Evolutionary conservation across 2,113 vertebrate genomes (phyloP).

Genomic region (Oriolus oriolus): DNA sequence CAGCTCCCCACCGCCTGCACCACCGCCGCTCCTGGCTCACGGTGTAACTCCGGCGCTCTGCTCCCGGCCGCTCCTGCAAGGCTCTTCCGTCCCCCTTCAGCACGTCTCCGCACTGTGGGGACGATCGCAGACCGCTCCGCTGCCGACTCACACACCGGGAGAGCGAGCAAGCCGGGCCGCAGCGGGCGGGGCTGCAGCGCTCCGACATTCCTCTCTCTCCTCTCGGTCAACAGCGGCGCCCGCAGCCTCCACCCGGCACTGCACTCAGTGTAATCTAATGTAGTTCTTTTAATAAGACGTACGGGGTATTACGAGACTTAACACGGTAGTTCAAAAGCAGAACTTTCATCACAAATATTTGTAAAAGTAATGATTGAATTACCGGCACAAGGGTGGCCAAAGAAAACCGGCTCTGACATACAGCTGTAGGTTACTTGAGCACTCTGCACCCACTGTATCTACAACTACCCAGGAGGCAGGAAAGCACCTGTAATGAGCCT

Average conservation of each 20-base stretch:
- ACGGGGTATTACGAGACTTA: no score
- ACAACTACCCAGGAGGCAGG: background rate
- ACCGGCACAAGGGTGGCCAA: background rate
- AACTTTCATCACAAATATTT: background rate
- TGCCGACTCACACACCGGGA: background rate
- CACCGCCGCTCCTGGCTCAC: background rate
- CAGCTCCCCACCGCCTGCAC: background rate
- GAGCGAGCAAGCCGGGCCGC: background rate
- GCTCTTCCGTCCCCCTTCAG: background rate
- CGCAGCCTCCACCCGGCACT: background rate
- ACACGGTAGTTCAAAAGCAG: background rate
- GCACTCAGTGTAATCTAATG: background rate
- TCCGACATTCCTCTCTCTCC: background rate
- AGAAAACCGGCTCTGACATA: no score
- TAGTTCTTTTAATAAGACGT: no score
- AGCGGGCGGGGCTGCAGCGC: background rate
- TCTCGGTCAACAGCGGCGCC: constrained; percentile 10
- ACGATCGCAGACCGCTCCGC: no score
- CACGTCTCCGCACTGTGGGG: rapidly evolving
- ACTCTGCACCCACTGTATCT: no score
- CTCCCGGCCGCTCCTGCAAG: background rate
- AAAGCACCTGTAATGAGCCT: background rate
- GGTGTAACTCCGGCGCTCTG: no score
- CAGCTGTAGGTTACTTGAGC: background rate
- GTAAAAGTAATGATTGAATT: no score